A percentile compares a stretch with the other conserved stretches of the same genome.
Evolutionary conservation across 2,797 vertebrate genomes (phyloP).

Genomic region (Rhadinocentrus ornatus): DNA sequence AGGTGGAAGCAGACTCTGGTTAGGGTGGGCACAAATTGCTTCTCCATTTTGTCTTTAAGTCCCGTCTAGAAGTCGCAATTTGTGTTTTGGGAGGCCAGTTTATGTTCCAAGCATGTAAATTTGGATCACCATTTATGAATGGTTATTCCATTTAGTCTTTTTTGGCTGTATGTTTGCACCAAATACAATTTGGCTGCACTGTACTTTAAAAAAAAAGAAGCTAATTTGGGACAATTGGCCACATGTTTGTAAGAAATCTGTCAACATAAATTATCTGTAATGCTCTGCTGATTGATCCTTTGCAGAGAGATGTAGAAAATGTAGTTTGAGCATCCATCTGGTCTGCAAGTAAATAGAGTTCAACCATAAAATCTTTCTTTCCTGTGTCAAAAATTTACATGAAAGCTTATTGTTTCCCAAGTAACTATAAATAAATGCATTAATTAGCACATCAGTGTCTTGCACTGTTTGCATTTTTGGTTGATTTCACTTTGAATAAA

Average conservation of each 20-base stretch:
- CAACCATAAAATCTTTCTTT: not conserved
- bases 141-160: not conserved
- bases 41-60: not conserved
- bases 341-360: slow-evolving; percentile 1
- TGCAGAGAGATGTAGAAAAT: slow-evolving; percentile 13
- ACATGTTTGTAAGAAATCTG: not conserved
- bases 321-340: slow-evolving; percentile 4
- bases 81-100: not conserved
- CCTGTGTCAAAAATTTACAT: slow-evolving; percentile 24
- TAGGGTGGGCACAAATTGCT: slow-evolving; percentile 35
- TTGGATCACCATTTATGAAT: not conserved
- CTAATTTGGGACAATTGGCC: not conserved
- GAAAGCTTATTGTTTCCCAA: slow-evolving; percentile 18
- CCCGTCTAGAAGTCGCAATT: not conserved
- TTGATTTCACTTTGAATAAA: slow-evolving; percentile 28
- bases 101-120: not conserved
- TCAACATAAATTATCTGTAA: not conserved
- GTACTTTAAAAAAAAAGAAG: not conserved
- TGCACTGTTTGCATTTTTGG: slow-evolving; percentile 29
- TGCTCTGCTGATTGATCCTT: not conserved
- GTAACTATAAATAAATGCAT: slow-evolving; percentile 14
- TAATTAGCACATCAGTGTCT: slow-evolving; percentile 24
- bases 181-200: not conserved
- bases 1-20: slow-evolving; percentile 55
- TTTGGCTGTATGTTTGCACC: not conserved